phyloP scores from a whole-genome alignment of 2,797 vertebrate genomes.

The Diplodus puntazzo region DNA sequence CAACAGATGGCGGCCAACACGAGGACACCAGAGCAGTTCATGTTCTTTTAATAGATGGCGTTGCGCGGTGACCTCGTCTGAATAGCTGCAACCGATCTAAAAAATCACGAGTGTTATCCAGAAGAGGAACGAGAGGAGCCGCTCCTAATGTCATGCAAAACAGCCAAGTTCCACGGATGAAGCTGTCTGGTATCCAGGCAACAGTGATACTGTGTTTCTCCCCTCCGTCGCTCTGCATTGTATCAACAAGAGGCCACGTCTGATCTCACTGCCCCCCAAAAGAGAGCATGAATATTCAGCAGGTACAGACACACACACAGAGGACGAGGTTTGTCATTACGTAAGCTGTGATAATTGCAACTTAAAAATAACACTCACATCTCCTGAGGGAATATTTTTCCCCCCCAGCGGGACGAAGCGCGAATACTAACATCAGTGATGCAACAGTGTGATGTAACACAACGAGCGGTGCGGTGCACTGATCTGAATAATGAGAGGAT shows the following conservation, averaged over 20 bases:
- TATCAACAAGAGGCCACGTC: slow-evolving; percentile 38
- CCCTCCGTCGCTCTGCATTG: slow-evolving; percentile 27
- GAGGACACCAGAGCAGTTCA: not conserved
- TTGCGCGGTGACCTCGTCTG: slow-evolving; percentile 30
- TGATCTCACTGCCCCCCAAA: slow-evolving; percentile 49
- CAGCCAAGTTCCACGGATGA: slow-evolving; percentile 56
- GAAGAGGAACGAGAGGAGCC: slow-evolving; percentile 44
- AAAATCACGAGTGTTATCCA: slow-evolving; percentile 34
- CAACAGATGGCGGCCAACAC: not conserved
- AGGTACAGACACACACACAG: slow-evolving; percentile 32
- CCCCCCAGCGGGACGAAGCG: not conserved
- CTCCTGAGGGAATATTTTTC: slow-evolving; percentile 2
- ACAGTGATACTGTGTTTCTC: slow-evolving; percentile 56
- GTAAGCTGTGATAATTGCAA: slow-evolving; percentile 59
- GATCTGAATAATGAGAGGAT: slow-evolving; percentile 30
- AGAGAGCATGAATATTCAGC: slow-evolving; percentile 79
- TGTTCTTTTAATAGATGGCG: slow-evolving; percentile 11
- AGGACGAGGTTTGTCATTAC: slow-evolving; percentile 35
- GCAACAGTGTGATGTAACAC: slow-evolving; percentile 56
- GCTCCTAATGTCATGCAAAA: slow-evolving; percentile 80
- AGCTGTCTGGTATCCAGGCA: slow-evolving; percentile 76
- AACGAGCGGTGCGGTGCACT: not conserved
- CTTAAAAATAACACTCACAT: slow-evolving; percentile 40
- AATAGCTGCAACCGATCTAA: slow-evolving; percentile 32
- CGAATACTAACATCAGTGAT: slow-evolving; percentile 39